Evolutionary conservation across 35 echinoderm and acorn worm species (phyloP), one percentile per base, ranked within the genome.

Genomic region (Heliocidaris erythrogramma): DNA sequence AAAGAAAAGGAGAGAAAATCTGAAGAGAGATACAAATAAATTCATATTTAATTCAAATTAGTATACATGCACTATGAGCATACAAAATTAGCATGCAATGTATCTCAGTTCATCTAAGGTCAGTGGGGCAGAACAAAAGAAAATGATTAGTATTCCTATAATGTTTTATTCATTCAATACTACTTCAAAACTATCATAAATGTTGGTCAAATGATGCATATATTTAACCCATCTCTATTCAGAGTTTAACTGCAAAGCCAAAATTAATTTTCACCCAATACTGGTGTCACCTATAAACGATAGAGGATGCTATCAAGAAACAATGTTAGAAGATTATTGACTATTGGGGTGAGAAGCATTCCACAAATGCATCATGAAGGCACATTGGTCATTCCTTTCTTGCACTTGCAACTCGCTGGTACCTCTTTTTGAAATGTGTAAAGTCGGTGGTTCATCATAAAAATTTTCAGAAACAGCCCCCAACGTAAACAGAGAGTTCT

Each of bases 401-500:
- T 78, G 65, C 61, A 71, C 16, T 71, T 71, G 61, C 65, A 78
- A 7, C 65, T 27, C 27, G 65, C 18, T 27, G 65, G 27, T 78
- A 78, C 65, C 65, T 78, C 65, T 78, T n/a, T 78, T 78, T 78
- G 65, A 78, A 78, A 78, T 78, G 65, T 78, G 65, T 78, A 78
- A 78, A 27, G 65, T 27, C 18, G 65, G 65, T 78, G 65, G 27
- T 78, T 78, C 65, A 78, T 78, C 65, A 78, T 78, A 78, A 78
- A 78, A 78, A 78, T 78, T 21, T 17, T 78, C 65, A 78, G 65
- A 78, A 78, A 78, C 65, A 78, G 65, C 65, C 65, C 65, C 65
- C 65, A 78, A n/a, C 7, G 52, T 56, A 14, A 56, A 56, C 65
- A 17, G 65, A 78, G 65, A 27, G 65, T 78, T 78, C 65, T 78